Base-by-base conservation (phyloP, 2,113 vertebrate genomes). In the Mirza zaza region DNA sequence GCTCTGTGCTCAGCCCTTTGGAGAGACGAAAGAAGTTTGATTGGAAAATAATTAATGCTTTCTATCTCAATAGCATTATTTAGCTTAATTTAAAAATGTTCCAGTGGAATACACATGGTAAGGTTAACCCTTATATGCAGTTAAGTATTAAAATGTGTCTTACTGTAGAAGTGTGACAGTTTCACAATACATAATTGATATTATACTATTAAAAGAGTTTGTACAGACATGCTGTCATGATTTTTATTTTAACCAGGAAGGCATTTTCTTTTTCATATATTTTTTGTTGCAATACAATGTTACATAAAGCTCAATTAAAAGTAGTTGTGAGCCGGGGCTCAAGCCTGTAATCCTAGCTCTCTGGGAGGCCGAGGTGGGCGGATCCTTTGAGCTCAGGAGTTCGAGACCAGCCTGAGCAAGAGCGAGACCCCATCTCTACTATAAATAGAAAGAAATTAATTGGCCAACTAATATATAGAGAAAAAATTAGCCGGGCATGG, bases 1-100 rank as follows among this genome's bases (percentile, higher is more conserved):
- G 29, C 36, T 90, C 12, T 84, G 3, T 87, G 17, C 45, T 84
- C 18, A 89, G 42, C 21, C 61, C 23, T 86, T 25, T 88, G 42
- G 34, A 52, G 36, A 87, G 23, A 82, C 17, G 92, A 90, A 92
- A 76, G 48, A 87, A 63, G 8, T 83, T 18, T 63, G 29, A 73
- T 55, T 42, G 73, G 77, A 80, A 96, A 76, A 91, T 89, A 94
- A 67, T 39, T 75, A 89, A 88, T 85, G 76, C 23, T 84, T 71
- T 89, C 5, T 32, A 65, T 93, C 87, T 96, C 17, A 48, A 10
- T 71, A 79, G 55, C 82, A 59, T 3, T 61, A 57, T 36, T 80
- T 87, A 52, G 29, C 91, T 92, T 97, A 87, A 82, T 81, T 96
- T 91, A 42, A 89, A 89, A 89, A 34, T 93, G 15, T 23, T 96